Evolutionary conservation across 2,797 vertebrate species (phyloP), one percentile per base, ranked within the genome.

Genomic region (Brachymystax lenok): DNA sequence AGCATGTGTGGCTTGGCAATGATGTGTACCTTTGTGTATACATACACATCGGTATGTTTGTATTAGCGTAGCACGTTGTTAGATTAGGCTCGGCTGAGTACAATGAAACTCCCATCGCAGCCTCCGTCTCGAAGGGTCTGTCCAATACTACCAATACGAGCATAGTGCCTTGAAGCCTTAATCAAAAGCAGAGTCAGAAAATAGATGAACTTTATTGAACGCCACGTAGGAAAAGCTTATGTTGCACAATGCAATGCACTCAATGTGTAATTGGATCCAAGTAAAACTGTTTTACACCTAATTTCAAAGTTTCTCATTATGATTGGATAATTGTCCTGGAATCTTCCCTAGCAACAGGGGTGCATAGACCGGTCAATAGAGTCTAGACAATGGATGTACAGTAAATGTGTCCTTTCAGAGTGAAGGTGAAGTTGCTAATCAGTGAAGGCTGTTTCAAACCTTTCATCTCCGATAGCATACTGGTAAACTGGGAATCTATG

Each of bases 71-170:
- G 6, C 14, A 27, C 83, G 73, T 69, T 61, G 61, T 71, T 69
- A 82, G 75, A 88, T 88, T 78, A 59, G 82, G 82, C 78, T 80
- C 81, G 83, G 77, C 85, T 83, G 67, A 70, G 61, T 76, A 73
- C 79, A 83, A 82, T 84, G 78, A 66, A 79, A 84, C 81, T 86
- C 81, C 85, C 80, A 75, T 79, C 70, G 64, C 75, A 79, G 64
- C 75, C 77, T 52, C 63, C 72, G 54, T 86, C 80, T 82, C 82
- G 79, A 30, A 67, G 40, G 67, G 73, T 87, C 73, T 82, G 85
- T 83, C 86, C 80, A 63, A 78, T 84, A 64, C 72, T 83, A 83
- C 86, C 85, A 86, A 86, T 87, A 86, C 85, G 86, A 76, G 74
- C 78, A 80, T 77, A 79, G 74, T 85, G 80, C 74, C 84, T 82